Evolutionary conservation across 2,797 vertebrate genomes (phyloP).

Genomic region (Myotis pilosus): DNA sequence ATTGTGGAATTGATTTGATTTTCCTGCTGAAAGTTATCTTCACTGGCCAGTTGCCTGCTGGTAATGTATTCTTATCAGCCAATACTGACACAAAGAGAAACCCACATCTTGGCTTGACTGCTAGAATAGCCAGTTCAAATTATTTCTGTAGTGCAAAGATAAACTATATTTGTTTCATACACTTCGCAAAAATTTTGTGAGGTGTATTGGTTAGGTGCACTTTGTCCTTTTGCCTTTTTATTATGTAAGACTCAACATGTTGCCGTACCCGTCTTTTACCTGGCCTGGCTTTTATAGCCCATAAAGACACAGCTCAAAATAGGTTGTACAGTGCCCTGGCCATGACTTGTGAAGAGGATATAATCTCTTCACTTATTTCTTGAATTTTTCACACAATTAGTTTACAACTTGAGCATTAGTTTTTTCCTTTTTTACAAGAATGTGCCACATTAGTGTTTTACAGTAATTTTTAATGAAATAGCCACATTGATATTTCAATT

Average conservation of each 20-base stretch:
- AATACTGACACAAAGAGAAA: slow-evolving; percentile 11
- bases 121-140: not conserved
- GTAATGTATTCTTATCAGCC: slow-evolving; percentile 40
- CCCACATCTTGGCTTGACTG: not conserved
- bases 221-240: slow-evolving; percentile 49
- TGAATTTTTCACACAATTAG: slow-evolving; percentile 23
- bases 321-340: not conserved
- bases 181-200: slow-evolving; percentile 1
- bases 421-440: not conserved
- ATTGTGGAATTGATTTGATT: slow-evolving; percentile 64
- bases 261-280: not conserved
- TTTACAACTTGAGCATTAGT: slow-evolving; percentile 41
- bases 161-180: slow-evolving; percentile 18
- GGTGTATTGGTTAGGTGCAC: not conserved
- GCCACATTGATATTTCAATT: not conserved
- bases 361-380: slow-evolving; percentile 35
- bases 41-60: slow-evolving; percentile 23
- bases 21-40: slow-evolving; percentile 47
- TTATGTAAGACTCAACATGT: not conserved
- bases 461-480: slow-evolving; percentile 6
- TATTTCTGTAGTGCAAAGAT: not conserved
- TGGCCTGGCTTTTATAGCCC: not conserved
- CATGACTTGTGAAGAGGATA: not conserved
- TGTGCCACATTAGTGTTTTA: not conserved
- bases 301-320: not conserved